These are phyloP conservation scores for Mylabris sibirica DNA, from an alignment of 2,888 invertebrate species.

Conservation along the genomic window DNA sequence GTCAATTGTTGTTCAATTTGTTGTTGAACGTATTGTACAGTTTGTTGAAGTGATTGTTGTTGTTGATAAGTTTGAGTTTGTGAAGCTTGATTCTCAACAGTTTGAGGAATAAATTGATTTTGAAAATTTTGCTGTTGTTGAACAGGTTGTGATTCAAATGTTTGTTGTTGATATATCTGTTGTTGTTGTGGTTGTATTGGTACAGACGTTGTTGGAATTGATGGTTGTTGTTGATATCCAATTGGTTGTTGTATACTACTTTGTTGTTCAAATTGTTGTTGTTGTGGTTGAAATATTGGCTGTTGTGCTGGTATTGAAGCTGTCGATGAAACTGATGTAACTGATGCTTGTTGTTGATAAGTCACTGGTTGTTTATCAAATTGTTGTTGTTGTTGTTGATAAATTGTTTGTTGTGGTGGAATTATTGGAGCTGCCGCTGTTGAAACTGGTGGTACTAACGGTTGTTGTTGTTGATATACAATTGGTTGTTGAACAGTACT, in stretches of 20 bases:
- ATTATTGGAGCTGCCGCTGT: conserved; percentile 63
- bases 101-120: conserved; percentile 5
- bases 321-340: conserved; percentile 59
- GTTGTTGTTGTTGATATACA: conserved; percentile 57
- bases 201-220: conserved; percentile 3
- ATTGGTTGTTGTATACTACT: conserved; percentile 6
- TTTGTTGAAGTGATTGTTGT: conserved; percentile 15
- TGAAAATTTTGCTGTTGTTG: conserved; percentile 38
- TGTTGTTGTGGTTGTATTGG: conserved; percentile 29
- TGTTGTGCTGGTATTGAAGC: conserved; percentile 57
- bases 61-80: conserved; percentile 27
- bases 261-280: conserved; percentile 36
- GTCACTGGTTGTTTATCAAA: conserved; percentile 15
- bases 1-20: conserved; percentile 52
- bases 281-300: conserved; percentile 54
- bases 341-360: conserved; percentile 61
- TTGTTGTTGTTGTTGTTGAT: conserved; percentile 13
- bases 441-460: conserved; percentile 59
- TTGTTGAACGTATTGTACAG: conserved; percentile 39
- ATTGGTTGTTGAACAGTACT: conserved; percentile 13
- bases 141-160: conserved; percentile 34
- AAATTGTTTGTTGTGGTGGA: conserved; percentile 10
- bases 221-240: conserved; percentile 24
- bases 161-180: conserved; percentile 24
- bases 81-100: conserved; percentile 29